Conservation (phyloP, 1,140 invertebrate species). For the Diuraphis noxia region DNA sequence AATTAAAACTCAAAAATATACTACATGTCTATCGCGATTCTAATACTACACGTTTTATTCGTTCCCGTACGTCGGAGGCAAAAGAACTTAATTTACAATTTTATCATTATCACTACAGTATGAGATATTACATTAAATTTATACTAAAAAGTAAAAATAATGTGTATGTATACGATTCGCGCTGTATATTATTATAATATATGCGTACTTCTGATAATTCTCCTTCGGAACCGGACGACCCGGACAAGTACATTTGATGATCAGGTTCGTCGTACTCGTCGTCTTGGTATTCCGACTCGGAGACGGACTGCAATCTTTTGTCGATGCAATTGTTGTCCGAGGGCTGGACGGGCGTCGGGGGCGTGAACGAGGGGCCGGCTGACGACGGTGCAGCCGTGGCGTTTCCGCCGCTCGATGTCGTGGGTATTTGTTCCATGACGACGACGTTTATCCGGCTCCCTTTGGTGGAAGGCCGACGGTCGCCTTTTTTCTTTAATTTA, state of each 20-base stretch:
- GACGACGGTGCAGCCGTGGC: constrained; percentile 34
- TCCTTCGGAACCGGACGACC: constrained; percentile 44
- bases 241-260: constrained; percentile 46
- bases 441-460: constrained; percentile 51
- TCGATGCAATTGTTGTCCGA: constrained; percentile 41
- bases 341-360: constrained; percentile 41
- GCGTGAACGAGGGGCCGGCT: constrained; percentile 32
- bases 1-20: background rate
- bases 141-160: background rate
- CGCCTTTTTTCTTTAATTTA: constrained; percentile 52
- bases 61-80: background rate
- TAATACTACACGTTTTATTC: background rate
- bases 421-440: constrained; percentile 51
- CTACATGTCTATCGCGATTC: background rate
- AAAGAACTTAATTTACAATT: background rate
- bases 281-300: constrained; percentile 49
- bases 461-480: constrained; percentile 52
- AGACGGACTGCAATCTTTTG: constrained; percentile 38
- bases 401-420: constrained; percentile 20
- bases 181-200: background rate
- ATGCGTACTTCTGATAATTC: constrained; percentile 48
- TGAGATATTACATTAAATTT: background rate
- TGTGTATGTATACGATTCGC: background rate
- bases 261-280: constrained; percentile 52
- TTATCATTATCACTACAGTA: background rate